phyloP scores from a whole-genome alignment of 2,113 vertebrate species.

The Romanogobio albipinnatus region DNA sequence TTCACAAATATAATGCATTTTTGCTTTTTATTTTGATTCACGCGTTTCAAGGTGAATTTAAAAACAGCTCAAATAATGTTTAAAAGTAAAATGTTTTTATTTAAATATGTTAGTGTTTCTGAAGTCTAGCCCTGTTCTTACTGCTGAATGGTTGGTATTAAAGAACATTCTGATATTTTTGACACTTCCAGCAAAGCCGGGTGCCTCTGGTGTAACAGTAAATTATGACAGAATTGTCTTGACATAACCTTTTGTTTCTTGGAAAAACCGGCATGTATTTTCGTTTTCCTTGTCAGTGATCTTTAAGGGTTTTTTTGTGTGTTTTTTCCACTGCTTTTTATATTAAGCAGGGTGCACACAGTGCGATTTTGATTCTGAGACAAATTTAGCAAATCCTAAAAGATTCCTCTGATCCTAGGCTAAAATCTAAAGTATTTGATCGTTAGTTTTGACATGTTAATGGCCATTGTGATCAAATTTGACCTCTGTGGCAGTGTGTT shows the following conservation, averaged over 20 bases:
- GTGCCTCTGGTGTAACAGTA: background rate
- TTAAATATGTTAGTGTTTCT: background rate
- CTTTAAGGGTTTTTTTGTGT: background rate
- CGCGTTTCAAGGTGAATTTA: background rate
- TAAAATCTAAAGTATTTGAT: no score
- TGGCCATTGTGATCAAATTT: no score
- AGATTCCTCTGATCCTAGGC: no score
- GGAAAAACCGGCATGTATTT: background rate
- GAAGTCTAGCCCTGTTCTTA: no score
- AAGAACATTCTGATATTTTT: background rate
- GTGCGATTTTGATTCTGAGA: no score
- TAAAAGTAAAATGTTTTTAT: background rate
- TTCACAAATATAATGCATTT: background rate
- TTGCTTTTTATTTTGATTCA: background rate
- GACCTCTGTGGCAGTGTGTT: no score
- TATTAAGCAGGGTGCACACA: background rate
- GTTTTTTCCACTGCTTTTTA: background rate
- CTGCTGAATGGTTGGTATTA: background rate
- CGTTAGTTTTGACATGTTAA: no score
- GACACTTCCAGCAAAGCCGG: background rate
- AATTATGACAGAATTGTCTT: background rate
- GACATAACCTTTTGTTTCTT: conserved; percentile 16
- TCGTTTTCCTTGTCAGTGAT: background rate
- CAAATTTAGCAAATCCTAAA: no score
- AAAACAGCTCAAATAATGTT: background rate